A percentile compares a stretch with the other conserved stretches of the same genome.
Conservation (phyloP, 2,888 invertebrate species). For the Callyntrura sp. region DNA sequence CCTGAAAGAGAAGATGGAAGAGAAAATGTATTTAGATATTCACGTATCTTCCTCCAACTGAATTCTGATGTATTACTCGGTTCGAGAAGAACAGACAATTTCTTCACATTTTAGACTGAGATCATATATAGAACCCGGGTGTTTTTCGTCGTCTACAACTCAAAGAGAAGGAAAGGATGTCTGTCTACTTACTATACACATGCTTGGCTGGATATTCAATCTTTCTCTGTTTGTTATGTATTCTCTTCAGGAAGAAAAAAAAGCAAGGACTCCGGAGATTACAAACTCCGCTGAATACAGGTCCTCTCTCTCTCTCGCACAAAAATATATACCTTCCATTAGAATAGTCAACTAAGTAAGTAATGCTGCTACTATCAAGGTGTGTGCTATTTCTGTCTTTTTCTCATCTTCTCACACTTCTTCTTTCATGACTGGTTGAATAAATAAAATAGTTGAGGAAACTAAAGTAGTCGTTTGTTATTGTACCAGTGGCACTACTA, state of each 20-base stretch:
- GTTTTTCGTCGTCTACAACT: background rate
- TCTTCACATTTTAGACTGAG: background rate
- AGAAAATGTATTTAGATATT: conserved; percentile 14
- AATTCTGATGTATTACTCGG: conserved; percentile 32
- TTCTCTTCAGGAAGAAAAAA: conserved; percentile 45
- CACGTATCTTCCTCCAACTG: conserved; percentile 16
- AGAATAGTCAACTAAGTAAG: background rate
- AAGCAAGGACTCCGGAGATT: conserved; percentile 55
- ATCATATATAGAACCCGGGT: no score
- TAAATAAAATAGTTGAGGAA: conserved; percentile 54
- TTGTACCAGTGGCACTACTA: conserved; percentile 9
- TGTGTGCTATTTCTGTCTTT: conserved; percentile 57
- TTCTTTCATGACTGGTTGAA: conserved; percentile 42
- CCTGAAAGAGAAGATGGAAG: background rate
- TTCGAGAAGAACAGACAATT: background rate
- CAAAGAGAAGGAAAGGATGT: no score
- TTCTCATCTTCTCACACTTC: conserved; percentile 48
- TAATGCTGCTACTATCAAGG: conserved; percentile 4
- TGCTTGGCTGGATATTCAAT: conserved; percentile 44
- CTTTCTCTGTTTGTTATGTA: background rate
- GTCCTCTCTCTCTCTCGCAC: background rate
- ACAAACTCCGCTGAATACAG: background rate
- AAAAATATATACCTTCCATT: background rate
- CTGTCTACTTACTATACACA: background rate
- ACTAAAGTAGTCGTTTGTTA: conserved; percentile 36